A percentile compares a stretch with the other conserved stretches of the same genome.
These are phyloP conservation scores for Colinus virginianus DNA, from an alignment of 2,113 vertebrate species.

Conservation along the genomic window DNA sequence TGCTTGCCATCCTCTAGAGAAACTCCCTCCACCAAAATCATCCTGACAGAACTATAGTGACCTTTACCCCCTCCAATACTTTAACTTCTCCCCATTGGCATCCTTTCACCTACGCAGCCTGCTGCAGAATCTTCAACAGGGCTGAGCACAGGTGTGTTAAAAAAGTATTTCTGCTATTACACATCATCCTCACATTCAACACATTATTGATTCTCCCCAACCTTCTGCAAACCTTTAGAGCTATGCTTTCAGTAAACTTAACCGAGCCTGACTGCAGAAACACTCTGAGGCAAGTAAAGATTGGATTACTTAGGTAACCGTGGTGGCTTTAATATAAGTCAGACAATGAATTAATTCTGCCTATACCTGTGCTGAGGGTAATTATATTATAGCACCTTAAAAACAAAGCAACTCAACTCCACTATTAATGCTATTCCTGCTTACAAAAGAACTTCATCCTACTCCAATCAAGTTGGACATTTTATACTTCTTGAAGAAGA, in stretches of 20 bases:
- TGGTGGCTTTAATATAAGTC: not conserved
- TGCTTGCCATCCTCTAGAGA: not conserved
- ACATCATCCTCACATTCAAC: not conserved
- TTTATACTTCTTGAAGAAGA: not conserved
- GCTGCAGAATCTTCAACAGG: not conserved
- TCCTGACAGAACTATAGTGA: not conserved
- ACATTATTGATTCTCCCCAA: not conserved
- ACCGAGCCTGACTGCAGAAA: not conserved
- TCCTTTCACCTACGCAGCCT: not conserved
- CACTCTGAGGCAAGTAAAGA: not conserved
- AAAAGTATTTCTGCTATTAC: not conserved
- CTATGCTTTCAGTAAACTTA: not conserved
- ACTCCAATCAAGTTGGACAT: not conserved
- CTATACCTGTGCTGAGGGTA: not conserved
- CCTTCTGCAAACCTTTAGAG: not conserved
- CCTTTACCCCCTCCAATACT: not conserved
- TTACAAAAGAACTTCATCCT: not conserved
- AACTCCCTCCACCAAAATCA: not conserved
- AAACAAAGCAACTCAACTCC: not conserved
- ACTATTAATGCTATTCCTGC: not conserved
- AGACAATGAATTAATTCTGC: no score
- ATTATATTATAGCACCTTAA: not conserved
- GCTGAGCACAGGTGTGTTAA: not conserved
- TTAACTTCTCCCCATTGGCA: not conserved
- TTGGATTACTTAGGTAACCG: not conserved